Evolutionary conservation across 2,113 vertebrate genomes (phyloP), one percentile per base, ranked within the genome.

Genomic region (Sapayoa aenigma): DNA sequence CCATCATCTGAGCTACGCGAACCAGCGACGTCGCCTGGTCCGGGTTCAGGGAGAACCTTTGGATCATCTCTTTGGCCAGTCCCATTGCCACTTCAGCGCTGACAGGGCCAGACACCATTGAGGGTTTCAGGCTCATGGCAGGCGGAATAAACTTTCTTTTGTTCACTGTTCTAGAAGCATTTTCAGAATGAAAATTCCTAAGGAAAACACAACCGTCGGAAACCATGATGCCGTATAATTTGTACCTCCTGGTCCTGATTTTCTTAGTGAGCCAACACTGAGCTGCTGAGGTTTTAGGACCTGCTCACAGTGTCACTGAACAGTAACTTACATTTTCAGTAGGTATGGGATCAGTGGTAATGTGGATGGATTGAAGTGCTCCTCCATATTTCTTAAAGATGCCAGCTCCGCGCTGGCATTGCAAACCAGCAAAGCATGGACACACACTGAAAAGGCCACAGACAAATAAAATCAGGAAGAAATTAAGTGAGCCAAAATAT

Each of bases 361-460:
- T 0, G 96, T 93, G 24, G 96, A 63, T 30, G 98, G 98, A 69
- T 77, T 97, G 71, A 98, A 96, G 92, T 98, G 84, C 84, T 98
- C 97, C 67, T 97, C 97, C 86, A 98, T 80, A 68, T 98, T 98
- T 78, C 97, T 97, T 87, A 98, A 85, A 42, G 94, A 92, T 16
- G 96, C 97, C 50, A 98, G 96, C 95, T 98, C 98, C 23, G 97
- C 79, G 16, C 98, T 98, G 42, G 98, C 98, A 28, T 98, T 98
- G 65, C 98, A 97, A 37, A 98, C 98, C 65, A 98, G 84, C 84
- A 98, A 84, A 24, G 98, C 98, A 2, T 98, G 98, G 59, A 98
- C 98, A 60, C 96, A 60, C 7, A 15, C 98, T 98, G 91, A 5
- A 60, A 86, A 94, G 18, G 69, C 21, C 77, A 87, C 5, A 49